Percentiles rank a stretch among this genome's conserved stretches.
These are phyloP conservation scores for Spongilla lacustris DNA, from an alignment of 37 sponge, comb jelly and placozoan species.

Conservation along the genomic window DNA sequence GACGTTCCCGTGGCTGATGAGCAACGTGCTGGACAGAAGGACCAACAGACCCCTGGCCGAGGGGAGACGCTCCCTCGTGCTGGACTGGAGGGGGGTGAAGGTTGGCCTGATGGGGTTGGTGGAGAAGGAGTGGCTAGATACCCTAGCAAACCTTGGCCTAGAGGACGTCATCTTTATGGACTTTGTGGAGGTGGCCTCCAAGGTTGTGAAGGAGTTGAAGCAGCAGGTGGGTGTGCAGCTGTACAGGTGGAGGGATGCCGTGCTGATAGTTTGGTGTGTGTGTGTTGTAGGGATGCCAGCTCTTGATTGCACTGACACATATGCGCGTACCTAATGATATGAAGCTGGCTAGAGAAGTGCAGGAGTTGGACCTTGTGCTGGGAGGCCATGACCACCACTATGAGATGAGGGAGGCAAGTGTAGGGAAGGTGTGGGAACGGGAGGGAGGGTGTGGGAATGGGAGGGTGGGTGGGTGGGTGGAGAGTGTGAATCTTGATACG, in stretches of 20 bases:
- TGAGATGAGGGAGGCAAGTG: constrained; percentile 50
- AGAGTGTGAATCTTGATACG: too few species aligned
- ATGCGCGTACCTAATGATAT: constrained; percentile 80
- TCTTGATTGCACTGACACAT: constrained; percentile 85
- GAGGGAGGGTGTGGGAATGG: background rate
- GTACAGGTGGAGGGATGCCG: background rate
- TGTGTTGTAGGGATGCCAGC: constrained; percentile 60
- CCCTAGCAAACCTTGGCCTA: constrained; percentile 57
- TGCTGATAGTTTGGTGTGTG: background rate
- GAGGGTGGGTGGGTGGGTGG: background rate
- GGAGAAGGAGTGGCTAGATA: constrained; percentile 84
- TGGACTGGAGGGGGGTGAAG: constrained; percentile 61
- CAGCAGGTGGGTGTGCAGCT: constrained; percentile 29
- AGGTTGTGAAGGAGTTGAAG: constrained; percentile 36
- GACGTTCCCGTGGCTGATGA: constrained; percentile 85
- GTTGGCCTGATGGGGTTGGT: constrained; percentile 84
- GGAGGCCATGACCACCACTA: constrained; percentile 91
- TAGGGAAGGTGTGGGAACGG: background rate
- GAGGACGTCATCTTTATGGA: constrained; percentile 73
- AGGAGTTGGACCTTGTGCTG: constrained; percentile 68
- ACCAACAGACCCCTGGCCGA: constrained; percentile 52
- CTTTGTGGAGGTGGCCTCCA: constrained; percentile 60
- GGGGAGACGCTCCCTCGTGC: constrained; percentile 26
- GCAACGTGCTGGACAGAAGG: constrained; percentile 59
- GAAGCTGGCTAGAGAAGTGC: constrained; percentile 54